These are phyloP conservation scores for Sebastes matsubarae DNA, from an alignment of 2,797 vertebrate species.

Conservation along the genomic window DNA sequence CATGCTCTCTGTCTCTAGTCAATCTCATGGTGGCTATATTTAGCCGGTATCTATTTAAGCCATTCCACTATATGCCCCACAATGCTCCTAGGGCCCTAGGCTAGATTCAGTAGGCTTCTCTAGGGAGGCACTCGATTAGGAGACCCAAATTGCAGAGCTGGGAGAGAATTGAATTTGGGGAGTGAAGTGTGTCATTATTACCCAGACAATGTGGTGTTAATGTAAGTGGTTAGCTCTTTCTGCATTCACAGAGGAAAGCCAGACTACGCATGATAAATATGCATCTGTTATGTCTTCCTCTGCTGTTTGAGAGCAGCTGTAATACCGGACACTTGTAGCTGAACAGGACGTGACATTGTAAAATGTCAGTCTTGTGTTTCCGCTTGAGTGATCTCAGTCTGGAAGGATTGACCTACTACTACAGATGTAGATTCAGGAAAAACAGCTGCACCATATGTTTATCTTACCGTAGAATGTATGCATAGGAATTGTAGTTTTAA, in stretches of 20 bases:
- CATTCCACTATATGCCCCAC: constrained; percentile 76
- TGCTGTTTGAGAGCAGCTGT: background rate
- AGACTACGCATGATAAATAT: constrained; percentile 10
- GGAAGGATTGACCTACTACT: background rate
- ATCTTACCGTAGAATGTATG: background rate
- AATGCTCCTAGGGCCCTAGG: constrained; percentile 78
- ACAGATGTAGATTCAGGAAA: background rate
- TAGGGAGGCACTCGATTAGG: constrained; percentile 78
- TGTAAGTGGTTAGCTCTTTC: constrained; percentile 29
- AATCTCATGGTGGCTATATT: constrained; percentile 79
- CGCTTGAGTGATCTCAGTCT: background rate
- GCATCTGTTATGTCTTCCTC: background rate
- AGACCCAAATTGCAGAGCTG: constrained; percentile 81
- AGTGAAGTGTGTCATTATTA: constrained; percentile 79
- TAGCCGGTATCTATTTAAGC: constrained; percentile 81
- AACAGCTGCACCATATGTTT: background rate
- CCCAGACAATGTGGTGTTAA: constrained; percentile 36
- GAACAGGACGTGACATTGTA: background rate
- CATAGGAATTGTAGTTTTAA: background rate
- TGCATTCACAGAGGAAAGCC: constrained; percentile 21
- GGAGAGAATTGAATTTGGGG: constrained; percentile 74
- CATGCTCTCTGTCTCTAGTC: constrained; percentile 60
- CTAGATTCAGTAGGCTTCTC: constrained; percentile 78
- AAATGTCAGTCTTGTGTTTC: constrained; percentile 19
- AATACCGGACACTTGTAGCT: background rate